Conservation (phyloP, 2,797 vertebrate species). For the Tachyglossus aculeatus region DNA sequence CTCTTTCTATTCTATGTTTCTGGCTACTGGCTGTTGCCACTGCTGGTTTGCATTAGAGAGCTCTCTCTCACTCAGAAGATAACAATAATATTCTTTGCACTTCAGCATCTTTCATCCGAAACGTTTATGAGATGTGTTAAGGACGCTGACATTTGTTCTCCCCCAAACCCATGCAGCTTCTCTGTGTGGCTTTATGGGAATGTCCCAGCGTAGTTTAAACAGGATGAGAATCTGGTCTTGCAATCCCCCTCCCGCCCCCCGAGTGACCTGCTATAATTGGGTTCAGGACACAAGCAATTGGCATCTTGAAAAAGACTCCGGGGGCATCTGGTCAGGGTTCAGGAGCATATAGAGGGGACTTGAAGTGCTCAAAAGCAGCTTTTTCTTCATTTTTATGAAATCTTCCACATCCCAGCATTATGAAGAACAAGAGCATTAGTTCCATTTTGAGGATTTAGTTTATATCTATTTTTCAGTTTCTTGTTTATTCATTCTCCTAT, state of each 20-base stretch:
- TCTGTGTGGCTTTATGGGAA: neutral
- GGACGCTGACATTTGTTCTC: neutral
- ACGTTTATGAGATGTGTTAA: slow-evolving; percentile 30
- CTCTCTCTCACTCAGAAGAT: neutral
- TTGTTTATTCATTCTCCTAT: too few relatives aligned
- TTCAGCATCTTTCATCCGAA: slow-evolving; percentile 13
- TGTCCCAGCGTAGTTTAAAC: neutral
- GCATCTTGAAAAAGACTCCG: neutral
- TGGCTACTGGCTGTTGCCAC: neutral
- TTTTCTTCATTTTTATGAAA: too few relatives aligned
- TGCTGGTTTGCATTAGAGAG: slow-evolving; percentile 6
- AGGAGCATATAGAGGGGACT: too few relatives aligned
- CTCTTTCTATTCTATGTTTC: neutral
- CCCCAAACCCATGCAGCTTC: neutral
- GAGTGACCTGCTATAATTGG: neutral
- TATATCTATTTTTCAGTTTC: too few relatives aligned
- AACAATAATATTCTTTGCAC: slow-evolving; percentile 11
- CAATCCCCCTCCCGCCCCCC: neutral
- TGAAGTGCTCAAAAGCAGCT: too few relatives aligned
- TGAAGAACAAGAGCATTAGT: too few relatives aligned
- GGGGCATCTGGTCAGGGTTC: neutral
- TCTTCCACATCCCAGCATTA: too few relatives aligned
- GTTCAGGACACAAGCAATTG: neutral
- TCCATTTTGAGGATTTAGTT: too few relatives aligned
- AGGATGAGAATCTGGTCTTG: slow-evolving; percentile 9